Conservation (phyloP, 2,113 vertebrate species). For the Gasterosteus aculeatus region DNA sequence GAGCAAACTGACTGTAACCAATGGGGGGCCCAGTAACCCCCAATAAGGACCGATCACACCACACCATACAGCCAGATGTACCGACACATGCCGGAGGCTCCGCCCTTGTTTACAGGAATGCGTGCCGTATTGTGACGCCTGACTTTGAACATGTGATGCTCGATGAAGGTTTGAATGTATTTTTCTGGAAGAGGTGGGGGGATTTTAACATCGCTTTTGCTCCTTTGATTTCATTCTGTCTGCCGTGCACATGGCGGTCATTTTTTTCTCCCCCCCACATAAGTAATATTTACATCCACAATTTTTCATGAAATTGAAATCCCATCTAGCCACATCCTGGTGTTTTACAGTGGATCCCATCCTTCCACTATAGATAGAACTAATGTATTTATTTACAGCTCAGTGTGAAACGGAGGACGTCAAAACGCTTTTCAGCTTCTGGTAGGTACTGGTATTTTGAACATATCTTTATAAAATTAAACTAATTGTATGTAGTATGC, state of each 20-base stretch:
- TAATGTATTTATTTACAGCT: background rate
- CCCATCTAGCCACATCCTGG: background rate
- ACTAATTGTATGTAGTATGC: background rate
- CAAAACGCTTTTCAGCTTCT: background rate
- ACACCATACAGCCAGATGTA: background rate
- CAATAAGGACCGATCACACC: conserved; percentile 50
- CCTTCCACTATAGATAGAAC: background rate
- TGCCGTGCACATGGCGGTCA: background rate
- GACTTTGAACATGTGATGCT: background rate
- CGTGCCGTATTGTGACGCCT: too few relatives aligned
- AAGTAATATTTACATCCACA: background rate
- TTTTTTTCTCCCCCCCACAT: background rate
- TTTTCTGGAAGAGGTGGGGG: background rate
- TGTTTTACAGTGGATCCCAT: background rate
- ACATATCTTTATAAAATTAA: too few relatives aligned
- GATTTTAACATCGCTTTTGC: background rate
- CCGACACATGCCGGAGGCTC: background rate
- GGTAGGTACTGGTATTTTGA: background rate
- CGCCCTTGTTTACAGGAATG: background rate
- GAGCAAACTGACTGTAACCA: conserved; percentile 84
- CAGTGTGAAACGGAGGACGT: background rate
- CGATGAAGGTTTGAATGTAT: background rate
- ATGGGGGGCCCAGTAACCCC: conserved; percentile 78
- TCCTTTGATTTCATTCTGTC: too few relatives aligned
- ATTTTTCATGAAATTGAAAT: background rate